A percentile compares a stretch with the other conserved stretches of the same genome.
These are phyloP conservation scores for Ectobius pallidus DNA, from an alignment of 2,888 invertebrate species.

Conservation along the genomic window DNA sequence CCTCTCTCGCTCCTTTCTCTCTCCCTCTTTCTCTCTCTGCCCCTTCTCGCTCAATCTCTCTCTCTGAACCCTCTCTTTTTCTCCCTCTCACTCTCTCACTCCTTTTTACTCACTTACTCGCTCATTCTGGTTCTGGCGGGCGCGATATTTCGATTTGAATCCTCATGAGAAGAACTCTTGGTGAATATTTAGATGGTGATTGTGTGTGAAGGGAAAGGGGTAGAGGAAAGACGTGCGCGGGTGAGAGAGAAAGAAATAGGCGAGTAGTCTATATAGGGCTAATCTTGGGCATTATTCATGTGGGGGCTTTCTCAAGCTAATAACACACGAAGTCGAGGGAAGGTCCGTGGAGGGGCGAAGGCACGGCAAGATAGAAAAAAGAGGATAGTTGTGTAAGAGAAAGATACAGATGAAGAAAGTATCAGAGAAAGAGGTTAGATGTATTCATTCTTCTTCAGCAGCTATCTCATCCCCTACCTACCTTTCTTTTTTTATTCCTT, in stretches of 20 bases:
- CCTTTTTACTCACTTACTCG: background rate
- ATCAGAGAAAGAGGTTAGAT: slow-evolving; percentile 35
- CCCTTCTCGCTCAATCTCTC: no score
- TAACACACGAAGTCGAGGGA: slow-evolving; percentile 39
- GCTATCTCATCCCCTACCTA: slow-evolving; percentile 8
- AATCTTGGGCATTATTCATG: slow-evolving; percentile 43
- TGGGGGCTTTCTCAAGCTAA: slow-evolving; percentile 40
- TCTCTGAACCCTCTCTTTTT: no score
- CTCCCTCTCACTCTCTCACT: no score
- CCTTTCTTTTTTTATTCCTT: slow-evolving; percentile 23
- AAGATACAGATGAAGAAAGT: slow-evolving; percentile 22
- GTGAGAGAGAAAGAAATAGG: slow-evolving; percentile 18
- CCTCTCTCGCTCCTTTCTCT: no score
- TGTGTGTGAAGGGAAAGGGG: slow-evolving; percentile 36
- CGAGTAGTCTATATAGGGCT: slow-evolving; percentile 34
- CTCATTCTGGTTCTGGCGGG: background rate
- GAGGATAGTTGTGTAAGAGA: slow-evolving; percentile 20
- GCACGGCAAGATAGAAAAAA: slow-evolving; percentile 18
- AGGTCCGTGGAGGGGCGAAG: slow-evolving; percentile 29
- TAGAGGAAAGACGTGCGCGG: slow-evolving; percentile 2
- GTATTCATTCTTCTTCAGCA: slow-evolving; percentile 39
- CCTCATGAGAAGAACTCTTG: slow-evolving; percentile 36
- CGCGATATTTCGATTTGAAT: slow-evolving; percentile 40
- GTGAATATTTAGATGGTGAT: slow-evolving; percentile 37
- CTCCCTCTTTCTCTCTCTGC: no score